Evolutionary conservation across 1,140 invertebrate genomes (phyloP).

Genomic region (Monochamus saltuarius): DNA sequence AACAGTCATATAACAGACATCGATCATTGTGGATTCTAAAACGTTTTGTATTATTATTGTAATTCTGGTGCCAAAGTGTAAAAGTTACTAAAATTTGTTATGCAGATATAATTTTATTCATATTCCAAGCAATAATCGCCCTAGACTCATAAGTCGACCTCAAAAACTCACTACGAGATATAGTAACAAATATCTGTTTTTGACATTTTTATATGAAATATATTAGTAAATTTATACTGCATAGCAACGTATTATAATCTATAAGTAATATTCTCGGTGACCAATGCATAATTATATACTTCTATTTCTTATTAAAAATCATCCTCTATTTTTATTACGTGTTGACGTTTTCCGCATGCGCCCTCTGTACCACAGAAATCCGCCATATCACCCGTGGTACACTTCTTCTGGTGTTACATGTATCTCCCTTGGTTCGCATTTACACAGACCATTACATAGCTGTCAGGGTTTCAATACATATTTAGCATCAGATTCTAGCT

Average conservation of each 20-base stretch:
- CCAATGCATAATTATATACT: constrained; percentile 33
- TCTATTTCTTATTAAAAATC: constrained; percentile 40
- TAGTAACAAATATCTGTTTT: constrained; percentile 12
- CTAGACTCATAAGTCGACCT: background rate
- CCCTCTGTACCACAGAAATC: background rate
- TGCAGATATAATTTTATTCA: constrained; percentile 27
- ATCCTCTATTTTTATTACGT: constrained; percentile 28
- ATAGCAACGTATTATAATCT: constrained; percentile 20
- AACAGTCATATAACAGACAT: constrained; percentile 43
- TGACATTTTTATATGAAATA: constrained; percentile 9
- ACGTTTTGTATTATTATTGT: constrained; percentile 34
- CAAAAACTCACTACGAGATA: background rate
- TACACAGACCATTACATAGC: no score
- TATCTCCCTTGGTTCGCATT: no score
- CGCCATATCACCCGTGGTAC: no score
- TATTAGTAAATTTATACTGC: constrained; percentile 27
- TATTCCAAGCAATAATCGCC: constrained; percentile 1
- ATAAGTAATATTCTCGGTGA: constrained; percentile 29
- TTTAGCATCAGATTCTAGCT: no score
- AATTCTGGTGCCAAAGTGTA: constrained; percentile 47
- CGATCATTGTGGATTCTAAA: constrained; percentile 45
- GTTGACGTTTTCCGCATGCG: background rate
- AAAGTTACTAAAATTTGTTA: constrained; percentile 46
- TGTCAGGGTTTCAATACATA: no score
- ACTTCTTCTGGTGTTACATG: no score